Percentiles rank a stretch among this genome's conserved stretches.
Conservation (phyloP, 2,113 vertebrate species). For the Platysteira castanea region DNA sequence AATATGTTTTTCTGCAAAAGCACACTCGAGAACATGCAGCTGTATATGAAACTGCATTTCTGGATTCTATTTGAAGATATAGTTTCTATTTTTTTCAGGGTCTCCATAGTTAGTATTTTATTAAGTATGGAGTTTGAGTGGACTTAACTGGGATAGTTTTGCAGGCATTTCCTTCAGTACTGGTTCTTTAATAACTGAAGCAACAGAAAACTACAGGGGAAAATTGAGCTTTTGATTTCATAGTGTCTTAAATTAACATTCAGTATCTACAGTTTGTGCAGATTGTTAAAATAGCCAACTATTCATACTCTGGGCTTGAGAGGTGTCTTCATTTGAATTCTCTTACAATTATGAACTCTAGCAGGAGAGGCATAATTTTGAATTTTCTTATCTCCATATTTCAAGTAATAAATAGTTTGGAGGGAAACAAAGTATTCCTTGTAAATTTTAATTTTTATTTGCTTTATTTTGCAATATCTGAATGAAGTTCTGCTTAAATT, state of each 20-base stretch:
- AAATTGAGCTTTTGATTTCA: conserved; percentile 25
- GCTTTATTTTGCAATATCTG: conserved; percentile 44
- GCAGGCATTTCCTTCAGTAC: conserved; percentile 36
- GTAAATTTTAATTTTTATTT: conserved; percentile 42
- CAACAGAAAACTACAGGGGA: not conserved
- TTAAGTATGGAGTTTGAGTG: conserved; percentile 33
- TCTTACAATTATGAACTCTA: conserved; percentile 9
- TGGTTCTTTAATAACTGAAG: conserved; percentile 27
- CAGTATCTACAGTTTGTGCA: conserved; percentile 21
- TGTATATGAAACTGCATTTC: not conserved
- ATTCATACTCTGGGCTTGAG: conserved; percentile 10
- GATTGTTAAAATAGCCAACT: not conserved
- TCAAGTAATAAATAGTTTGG: conserved; percentile 52
- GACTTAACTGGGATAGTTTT: conserved; percentile 27
- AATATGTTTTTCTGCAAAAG: not conserved
- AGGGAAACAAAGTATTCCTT: conserved; percentile 54
- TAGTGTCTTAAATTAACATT: conserved; percentile 40
- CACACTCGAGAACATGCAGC: not conserved
- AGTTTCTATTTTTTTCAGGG: conserved; percentile 5
- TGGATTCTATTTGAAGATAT: conserved; percentile 24
- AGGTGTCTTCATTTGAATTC: conserved; percentile 14
- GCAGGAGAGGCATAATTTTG: not conserved
- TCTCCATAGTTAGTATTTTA: conserved; percentile 34
- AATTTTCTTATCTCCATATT: conserved; percentile 6
- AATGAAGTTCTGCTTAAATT: conserved; percentile 48